Evolutionary conservation across 2,888 invertebrate genomes (phyloP), one percentile per base, ranked within the genome.

Genomic region (Lepeophtheirus nordmannii): DNA sequence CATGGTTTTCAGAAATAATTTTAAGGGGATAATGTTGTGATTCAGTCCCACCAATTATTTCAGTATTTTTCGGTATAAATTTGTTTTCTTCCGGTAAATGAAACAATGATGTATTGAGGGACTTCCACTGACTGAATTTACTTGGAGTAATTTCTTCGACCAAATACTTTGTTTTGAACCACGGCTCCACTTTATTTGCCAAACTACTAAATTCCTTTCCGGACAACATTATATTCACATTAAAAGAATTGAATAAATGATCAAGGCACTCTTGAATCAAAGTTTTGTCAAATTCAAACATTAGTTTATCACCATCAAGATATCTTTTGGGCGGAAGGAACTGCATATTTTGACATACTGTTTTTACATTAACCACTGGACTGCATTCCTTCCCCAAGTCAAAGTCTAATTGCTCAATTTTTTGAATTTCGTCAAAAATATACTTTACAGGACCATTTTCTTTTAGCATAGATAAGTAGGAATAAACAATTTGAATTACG

Each of bases 131-230:
- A 46, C 5, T 8, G 1, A 46, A 8, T 17, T 8, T 14, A 14
- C 17, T 60, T 12, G 39, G 1, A 40, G 60, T 58, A 40, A 66
- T 75, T 80, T 83, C 82, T 74, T 78, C 76, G 65, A 80, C 80
- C 40, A 80, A 80, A 74, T 88, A 92, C 70, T 84, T 82, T 0
- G 89, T 89, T 62, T 85, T 83, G 75, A 89, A 91, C 90, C 90
- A 92, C 68, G 82, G 81, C 75, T 91, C 90, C 17, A 79, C 78
- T 70, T 82, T 77, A 71, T 86, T 81, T 17, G 5, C 53, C 14
- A 14, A n/a, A 71, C 84, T 12, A 10, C 75, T 74, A 72, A 82
- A 81, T 59, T 80, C 80, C 72, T 83, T 83, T 10, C 84, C 82
- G n/a, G 81, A 75, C 23, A 88, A 75, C 75, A 86, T 82, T 14